A percentile compares a stretch with the other conserved stretches of the same genome.
These are phyloP conservation scores for Amblyraja radiata DNA, from an alignment of 2,797 vertebrate species.

Conservation along the genomic window DNA sequence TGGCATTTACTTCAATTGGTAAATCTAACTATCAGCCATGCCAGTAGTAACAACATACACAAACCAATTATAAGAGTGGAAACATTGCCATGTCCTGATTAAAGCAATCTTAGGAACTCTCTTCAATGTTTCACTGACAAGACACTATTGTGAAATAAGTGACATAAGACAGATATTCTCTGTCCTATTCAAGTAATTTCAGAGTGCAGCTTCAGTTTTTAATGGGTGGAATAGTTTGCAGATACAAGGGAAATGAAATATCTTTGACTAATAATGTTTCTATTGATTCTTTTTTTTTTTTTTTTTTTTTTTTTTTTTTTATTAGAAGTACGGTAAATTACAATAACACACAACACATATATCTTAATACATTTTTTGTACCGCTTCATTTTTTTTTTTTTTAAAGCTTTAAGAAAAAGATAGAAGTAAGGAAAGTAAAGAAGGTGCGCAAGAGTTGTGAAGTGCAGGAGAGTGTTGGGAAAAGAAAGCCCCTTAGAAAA, in stretches of 20 bases:
- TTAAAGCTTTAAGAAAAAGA: too few species aligned
- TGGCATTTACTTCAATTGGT: background rate
- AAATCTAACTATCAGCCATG: background rate
- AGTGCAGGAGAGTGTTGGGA: too few species aligned
- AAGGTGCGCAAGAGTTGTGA: too few species aligned
- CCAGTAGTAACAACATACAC: background rate
- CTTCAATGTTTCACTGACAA: background rate
- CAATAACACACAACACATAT: too few species aligned
- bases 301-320: too few species aligned
- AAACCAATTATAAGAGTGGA: constrained; percentile 10
- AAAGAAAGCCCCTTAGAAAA: too few species aligned
- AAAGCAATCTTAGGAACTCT: background rate
- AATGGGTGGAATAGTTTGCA: background rate
- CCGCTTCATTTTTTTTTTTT: too few species aligned
- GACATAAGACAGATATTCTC: background rate
- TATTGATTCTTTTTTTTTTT: background rate
- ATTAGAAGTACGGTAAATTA: too few species aligned
- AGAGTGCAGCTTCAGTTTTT: background rate
- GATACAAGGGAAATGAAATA: background rate
- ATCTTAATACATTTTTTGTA: too few species aligned
- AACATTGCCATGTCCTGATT: background rate
- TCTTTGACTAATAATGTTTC: too few species aligned
- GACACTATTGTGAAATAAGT: background rate
- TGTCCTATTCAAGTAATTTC: background rate
- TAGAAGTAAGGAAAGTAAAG: too few species aligned